Evolutionary conservation across 2,797 vertebrate species (phyloP).

Genomic region (Takifugu rubripes): DNA sequence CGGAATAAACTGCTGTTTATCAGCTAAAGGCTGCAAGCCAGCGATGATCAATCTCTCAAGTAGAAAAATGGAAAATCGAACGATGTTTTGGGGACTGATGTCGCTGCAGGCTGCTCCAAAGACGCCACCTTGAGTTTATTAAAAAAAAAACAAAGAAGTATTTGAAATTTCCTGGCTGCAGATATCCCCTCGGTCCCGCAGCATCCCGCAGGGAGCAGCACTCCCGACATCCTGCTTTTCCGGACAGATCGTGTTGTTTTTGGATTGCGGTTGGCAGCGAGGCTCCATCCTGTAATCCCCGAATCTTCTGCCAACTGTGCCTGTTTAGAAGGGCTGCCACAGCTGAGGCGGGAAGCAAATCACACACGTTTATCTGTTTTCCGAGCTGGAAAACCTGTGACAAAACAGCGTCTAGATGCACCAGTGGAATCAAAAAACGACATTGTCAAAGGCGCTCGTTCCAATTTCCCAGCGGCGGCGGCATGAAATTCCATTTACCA

Average conservation of each 20-base stretch:
- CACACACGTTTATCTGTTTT: constrained; percentile 11
- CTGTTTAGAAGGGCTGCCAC: constrained; percentile 24
- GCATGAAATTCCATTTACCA: too few species aligned
- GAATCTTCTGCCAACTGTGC: constrained; percentile 18
- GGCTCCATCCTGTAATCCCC: constrained; percentile 25
- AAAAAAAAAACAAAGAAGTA: neutral
- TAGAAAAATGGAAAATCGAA: too few species aligned
- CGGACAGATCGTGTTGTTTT: constrained; percentile 19
- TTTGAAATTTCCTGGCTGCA: constrained; percentile 6
- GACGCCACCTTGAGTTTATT: too few species aligned
- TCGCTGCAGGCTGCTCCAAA: too few species aligned
- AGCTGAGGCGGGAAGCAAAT: constrained; percentile 12
- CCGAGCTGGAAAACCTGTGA: neutral
- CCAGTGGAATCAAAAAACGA: too few species aligned
- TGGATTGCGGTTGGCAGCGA: constrained; percentile 26
- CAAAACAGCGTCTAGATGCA: too few species aligned
- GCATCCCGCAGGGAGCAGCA: constrained; percentile 22
- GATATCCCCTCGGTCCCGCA: constrained; percentile 6
- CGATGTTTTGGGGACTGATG: too few species aligned
- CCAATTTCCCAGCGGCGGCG: too few species aligned
- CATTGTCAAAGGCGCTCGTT: too few species aligned
- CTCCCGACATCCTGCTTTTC: constrained; percentile 6
- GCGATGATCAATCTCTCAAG: too few species aligned
- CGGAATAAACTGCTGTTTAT: too few species aligned
- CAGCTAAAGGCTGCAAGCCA: too few species aligned